Base-by-base conservation (phyloP, 1,140 invertebrate genomes). In the Agrypnia vestita region DNA sequence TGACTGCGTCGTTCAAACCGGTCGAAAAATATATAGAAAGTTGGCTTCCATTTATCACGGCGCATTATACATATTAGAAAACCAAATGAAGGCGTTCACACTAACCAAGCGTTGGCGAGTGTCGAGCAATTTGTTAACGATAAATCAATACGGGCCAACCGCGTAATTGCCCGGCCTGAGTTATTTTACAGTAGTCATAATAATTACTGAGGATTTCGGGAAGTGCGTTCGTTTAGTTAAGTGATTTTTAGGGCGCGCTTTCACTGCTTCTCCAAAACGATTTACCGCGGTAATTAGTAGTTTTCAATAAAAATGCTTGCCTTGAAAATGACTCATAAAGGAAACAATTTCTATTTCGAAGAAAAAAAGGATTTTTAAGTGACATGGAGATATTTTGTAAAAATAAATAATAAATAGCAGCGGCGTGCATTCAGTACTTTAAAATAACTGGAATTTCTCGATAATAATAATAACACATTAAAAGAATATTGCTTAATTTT, bases 101-200 rank as follows among this genome's bases (percentile, higher is more conserved):
- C 76, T 25, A 55, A 61, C 61, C 76, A 46, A n/a, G 46, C n/a
- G 51, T 46, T 17, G 35, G 19, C 43, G 77, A 79, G 69, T 79
- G 77, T 74, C 78, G 62, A 35, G 76, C 78, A 80, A 80, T 80
- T 80, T 80, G 78, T 80, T 80, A 71, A 46, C 61, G 49, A 80
- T 80, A 80, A 80, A 80, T 80, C 78, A 80, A 76, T 80, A 76
- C 78, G 19, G 53, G 73, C 44, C 35, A 55, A 56, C 56, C 25
- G 47, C 53, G 59, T 80, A 80, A 80, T 80, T 80, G 78, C 72
- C 55, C 49, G 43, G 78, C 75, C 64, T 80, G 56, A 80, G 78
- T 80, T 76, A 80, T 76, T 79, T 71, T 56, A 80, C 78, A 80
- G 78, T 75, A 80, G 78, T 80, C 78, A 51, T 53, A 72, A 51